These are phyloP conservation scores for Microtus oregoni DNA, from an alignment of 2,113 vertebrate species.

Conservation along the genomic window DNA sequence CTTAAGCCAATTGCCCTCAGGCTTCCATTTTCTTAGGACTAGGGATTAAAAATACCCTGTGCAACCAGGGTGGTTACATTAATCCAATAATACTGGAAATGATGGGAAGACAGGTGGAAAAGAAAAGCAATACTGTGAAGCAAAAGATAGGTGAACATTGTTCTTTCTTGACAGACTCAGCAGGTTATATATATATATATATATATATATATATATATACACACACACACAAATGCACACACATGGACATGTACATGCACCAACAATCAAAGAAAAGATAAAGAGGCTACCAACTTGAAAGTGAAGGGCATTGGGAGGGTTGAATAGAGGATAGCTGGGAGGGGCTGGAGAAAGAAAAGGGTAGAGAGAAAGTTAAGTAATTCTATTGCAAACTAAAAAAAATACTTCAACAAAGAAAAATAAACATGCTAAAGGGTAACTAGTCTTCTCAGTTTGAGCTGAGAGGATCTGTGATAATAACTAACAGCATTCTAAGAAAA, in stretches of 20 bases:
- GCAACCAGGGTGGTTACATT: neutral
- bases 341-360: neutral
- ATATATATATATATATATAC: no score
- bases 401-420: neutral
- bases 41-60: neutral
- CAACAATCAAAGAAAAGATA: neutral
- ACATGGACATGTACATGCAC: no score
- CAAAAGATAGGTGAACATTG: neutral
- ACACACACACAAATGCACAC: no score
- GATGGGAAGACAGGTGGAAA: neutral
- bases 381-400: neutral
- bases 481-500: neutral
- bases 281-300: neutral
- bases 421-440: neutral
- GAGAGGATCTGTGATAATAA: no score
- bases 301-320: neutral
- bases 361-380: neutral
- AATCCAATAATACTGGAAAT: neutral
- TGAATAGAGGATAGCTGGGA: neutral
- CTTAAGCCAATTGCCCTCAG: neutral
- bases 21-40: neutral
- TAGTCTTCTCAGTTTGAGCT: neutral
- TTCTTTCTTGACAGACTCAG: neutral
- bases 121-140: neutral
- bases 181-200: neutral